Base-by-base conservation (phyloP, 2,888 invertebrate species). In the Osmoderma eremita region DNA sequence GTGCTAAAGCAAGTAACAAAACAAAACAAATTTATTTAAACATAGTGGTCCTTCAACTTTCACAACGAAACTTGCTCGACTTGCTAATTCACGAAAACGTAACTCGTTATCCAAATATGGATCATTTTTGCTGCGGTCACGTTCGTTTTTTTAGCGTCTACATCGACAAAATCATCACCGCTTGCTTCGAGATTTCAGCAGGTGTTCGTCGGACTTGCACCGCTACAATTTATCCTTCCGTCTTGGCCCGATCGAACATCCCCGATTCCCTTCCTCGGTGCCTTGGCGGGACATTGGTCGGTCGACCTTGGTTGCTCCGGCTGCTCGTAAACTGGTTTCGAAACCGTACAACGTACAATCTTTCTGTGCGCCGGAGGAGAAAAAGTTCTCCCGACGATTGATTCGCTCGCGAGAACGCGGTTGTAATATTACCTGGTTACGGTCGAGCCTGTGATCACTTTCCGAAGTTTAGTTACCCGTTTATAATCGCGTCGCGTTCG, bases 321-420 rank as follows among this genome's bases (percentile, higher is more conserved):
- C 10, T 36, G 13, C 24, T 45, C 45, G 24, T 61, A 61, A 61
- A 61, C 58, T 61, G 58, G 58, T 61, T 61, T 61, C 45, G 45
- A 61, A 45, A 61, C 45, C 30, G 45, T 61, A 61, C n/a, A n/a
- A n/a, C n/a, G n/a, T n/a, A n/a, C n/a, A n/a, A n/a, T 30, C 58
- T 61, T 56, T 56, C 41, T 56, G 20, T 24, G 51, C 51, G 51
- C 24, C 51, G n/a, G 15, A 36, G 38, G 53, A 41, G 42, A 56
- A 56, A 56, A 56, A 56, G 17, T 41, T 20, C 30, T 61, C 45
- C 45, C 58, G 30, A n/a, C 53, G 4, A n/a, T 18, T n/a, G 15
- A 30, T 30, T 10, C 2, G 48, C 20, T 17, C n/a, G 48, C 17
- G 20, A 5, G 48, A 17, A 48, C 48, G 10, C 3, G 8, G 30